phyloP scores from a whole-genome alignment of 2,888 invertebrate genomes.

The Taphrorychus bicolor region DNA sequence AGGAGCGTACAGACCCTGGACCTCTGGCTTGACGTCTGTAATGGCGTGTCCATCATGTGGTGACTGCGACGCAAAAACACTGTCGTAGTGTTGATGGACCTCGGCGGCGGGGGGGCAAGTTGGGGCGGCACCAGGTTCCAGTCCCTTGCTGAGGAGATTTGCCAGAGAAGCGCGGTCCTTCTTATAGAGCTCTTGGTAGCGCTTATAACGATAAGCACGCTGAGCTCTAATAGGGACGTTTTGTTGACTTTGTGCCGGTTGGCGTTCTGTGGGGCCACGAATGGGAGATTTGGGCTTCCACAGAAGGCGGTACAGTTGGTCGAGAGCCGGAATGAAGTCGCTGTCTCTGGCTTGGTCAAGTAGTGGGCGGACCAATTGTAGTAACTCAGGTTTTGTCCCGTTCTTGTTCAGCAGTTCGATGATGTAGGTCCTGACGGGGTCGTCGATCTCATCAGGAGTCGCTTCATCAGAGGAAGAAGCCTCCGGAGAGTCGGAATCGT shows the following conservation, averaged over 20 bases:
- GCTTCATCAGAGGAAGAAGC: neutral
- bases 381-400: neutral
- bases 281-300: neutral
- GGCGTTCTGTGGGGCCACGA: neutral
- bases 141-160: neutral
- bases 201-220: conserved; percentile 7
- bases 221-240: neutral
- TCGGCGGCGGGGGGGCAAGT: neutral
- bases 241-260: neutral
- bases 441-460: neutral
- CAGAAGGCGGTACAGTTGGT: neutral
- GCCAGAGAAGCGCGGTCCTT: conserved; percentile 9
- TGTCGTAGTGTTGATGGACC: neutral
- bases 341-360: neutral
- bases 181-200: conserved; percentile 13
- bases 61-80: neutral
- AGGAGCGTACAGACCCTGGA: neutral
- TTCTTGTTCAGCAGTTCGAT: neutral
- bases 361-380: neutral
- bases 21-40: neutral
- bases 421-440: neutral
- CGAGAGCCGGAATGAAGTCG: neutral
- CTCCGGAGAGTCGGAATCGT: neutral
- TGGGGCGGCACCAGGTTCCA: neutral
- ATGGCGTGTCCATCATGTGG: neutral